Base-by-base conservation (phyloP, 2,797 vertebrate genomes). In the Tiaroga cobitis region DNA sequence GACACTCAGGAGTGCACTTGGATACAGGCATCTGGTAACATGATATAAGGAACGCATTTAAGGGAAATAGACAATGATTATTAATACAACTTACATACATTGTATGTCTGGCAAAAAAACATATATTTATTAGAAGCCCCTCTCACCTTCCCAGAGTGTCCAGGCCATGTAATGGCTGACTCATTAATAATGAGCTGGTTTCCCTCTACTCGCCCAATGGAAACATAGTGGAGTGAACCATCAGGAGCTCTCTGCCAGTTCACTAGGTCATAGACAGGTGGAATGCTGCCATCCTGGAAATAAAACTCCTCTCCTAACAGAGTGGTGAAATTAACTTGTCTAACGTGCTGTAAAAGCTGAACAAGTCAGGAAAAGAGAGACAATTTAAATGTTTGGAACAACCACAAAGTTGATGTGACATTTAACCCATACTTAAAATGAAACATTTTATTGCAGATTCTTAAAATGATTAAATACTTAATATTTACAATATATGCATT, bases 201-300 rank as follows among this genome's bases (percentile, higher is more conserved):
- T 0, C 92, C 94, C 7, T 95, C 90, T 69, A 95, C 91, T 5
- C 43, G 88, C 26, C 95, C 95, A 0, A 95, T 90, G 24, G 90
- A 81, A 46, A 91, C 90, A 4, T 93, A 89, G 51, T 86, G 89
- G 7, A 93, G 87, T 8, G 81, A 37, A 0, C 93, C 94, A 1
- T 89, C 82, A 3, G 91, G 29, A 13, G 54, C 89, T 3, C 69
- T 92, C 88, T 95, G 94, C 95, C 94, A 96, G 90, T 95, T 96
- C 37, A 96, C 91, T 29, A 96, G 88, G 88, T 96, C 94, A 18
- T 96, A 96, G 39, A 93, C 94, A 5, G 93, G 93, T 73, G 88
- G 91, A 79, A 91, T 89, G 63, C 94, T 94, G 0, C 89, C 92
- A 0, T 93, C 92, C 68, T 92, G 81, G 51, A 96, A 95, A 89